Evolutionary conservation across 1,140 invertebrate species (phyloP), one percentile per base, ranked within the genome.

Genomic region (Sycobia sp.): DNA sequence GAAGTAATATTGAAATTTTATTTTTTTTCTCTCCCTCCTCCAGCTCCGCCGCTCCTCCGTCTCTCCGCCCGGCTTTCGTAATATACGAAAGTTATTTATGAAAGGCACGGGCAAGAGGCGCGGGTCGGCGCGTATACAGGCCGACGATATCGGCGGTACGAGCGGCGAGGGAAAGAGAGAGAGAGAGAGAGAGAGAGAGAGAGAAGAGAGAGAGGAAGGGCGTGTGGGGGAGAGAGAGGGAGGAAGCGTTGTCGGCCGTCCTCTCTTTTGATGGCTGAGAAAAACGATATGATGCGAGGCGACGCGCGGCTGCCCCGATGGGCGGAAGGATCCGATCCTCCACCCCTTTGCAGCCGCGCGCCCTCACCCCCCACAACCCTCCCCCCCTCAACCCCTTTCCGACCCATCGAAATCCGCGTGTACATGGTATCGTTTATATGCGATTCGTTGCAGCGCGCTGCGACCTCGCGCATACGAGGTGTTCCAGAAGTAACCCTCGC

Each of bases 31-130:
- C 14, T 47, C 13, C 39, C 4, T 44, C 29, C 9, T 16, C 20
- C 4, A 7, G 29, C 36, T 49, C 16, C 18, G 11, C 9, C 47
- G n/a, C 47, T 16, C 29, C 7, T 14, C 38, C 32, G 16, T 23
- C n/a, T 5, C 34, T 32, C 27, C n/a, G 0, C 38, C 18, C n/a
- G 50, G 25, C 43, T 69, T 76, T 75, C 72, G 72, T 73, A 73
- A 77, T 78, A n/a, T n/a, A 71, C 73, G 51, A 75, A 76, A 75
- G 76, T 76, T 78, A 80, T 80, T 79, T 78, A 78, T 79, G 76
- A 78, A 79, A 79, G 69, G 69, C 23, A 69, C 58, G 64, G 70
- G 72, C 72, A 70, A 76, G 67, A 64, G 63, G 55, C 61, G 57
- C 49, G 29, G 60, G 38, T 57, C 57, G 68, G 56, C 56, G 69